Evolutionary conservation across 2,797 vertebrate genomes (phyloP).

Genomic region (Poecilia gillii): DNA sequence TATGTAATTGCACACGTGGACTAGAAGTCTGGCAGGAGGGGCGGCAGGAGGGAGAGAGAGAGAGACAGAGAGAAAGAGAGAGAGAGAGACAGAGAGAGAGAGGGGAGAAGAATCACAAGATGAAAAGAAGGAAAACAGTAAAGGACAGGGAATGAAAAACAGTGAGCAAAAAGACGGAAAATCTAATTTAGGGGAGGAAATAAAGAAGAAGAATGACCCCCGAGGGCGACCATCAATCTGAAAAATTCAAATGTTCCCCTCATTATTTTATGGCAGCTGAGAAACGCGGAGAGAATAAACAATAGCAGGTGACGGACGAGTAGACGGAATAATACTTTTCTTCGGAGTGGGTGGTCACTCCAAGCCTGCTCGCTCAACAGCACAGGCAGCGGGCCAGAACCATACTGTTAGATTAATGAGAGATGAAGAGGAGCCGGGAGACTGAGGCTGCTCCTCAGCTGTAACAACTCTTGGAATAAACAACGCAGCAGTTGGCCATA

Average conservation of each 20-base stretch:
- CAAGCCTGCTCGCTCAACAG: constrained; percentile 59
- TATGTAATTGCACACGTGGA: constrained; percentile 39
- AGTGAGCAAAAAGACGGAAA: constrained; percentile 24
- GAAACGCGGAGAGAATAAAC: constrained; percentile 58
- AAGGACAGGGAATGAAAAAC: constrained; percentile 4
- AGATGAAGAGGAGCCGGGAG: constrained; percentile 59
- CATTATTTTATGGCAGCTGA: constrained; percentile 62
- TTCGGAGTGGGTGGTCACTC: constrained; percentile 73
- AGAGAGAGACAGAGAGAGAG: no score
- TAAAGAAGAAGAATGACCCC: constrained; percentile 30
- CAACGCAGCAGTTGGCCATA: constrained; percentile 61
- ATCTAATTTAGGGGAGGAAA: constrained; percentile 32
- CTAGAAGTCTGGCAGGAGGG: constrained; percentile 30
- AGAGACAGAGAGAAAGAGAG: background rate
- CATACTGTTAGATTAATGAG: constrained; percentile 74
- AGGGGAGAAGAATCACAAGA: constrained; percentile 6
- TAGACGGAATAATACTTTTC: constrained; percentile 56
- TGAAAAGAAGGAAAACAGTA: constrained; percentile 14
- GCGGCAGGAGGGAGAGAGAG: background rate
- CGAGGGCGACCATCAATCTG: constrained; percentile 47
- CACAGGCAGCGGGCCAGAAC: constrained; percentile 64
- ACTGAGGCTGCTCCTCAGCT: constrained; percentile 69
- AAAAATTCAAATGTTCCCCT: constrained; percentile 60
- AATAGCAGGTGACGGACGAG: constrained; percentile 65
- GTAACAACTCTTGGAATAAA: constrained; percentile 75